Evolutionary conservation across 1,140 invertebrate species (phyloP).

Genomic region (Eriocheir sinensis): DNA sequence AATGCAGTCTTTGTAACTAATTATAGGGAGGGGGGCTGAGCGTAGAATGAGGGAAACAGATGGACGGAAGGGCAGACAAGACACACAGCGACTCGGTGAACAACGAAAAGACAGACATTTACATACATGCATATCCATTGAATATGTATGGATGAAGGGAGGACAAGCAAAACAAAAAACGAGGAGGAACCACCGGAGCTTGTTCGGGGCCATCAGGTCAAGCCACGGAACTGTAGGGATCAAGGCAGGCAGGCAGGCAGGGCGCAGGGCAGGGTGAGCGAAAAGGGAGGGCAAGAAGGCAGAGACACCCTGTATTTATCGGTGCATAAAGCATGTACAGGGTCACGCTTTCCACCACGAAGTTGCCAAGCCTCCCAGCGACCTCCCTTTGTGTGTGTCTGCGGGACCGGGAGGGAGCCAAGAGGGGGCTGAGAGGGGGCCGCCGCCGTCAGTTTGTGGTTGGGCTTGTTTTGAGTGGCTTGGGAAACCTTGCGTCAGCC

Average conservation of each 20-base stretch:
- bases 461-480: neutral
- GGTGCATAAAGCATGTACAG: neutral
- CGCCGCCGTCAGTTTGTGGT: slow-evolving; percentile 1
- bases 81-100: too few relatives aligned
- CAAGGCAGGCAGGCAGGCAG: neutral
- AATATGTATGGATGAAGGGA: neutral
- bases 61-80: neutral
- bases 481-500: neutral
- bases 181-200: too few relatives aligned
- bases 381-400: slow-evolving; percentile 22
- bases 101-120: too few relatives aligned
- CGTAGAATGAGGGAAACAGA: slow-evolving; percentile 14
- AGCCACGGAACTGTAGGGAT: too few relatives aligned
- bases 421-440: neutral
- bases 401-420: neutral
- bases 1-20: too few relatives aligned
- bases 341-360: slow-evolving; percentile 1
- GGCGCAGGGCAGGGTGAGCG: too few relatives aligned
- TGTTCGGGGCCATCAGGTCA: too few relatives aligned
- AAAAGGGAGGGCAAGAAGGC: neutral
- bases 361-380: neutral
- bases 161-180: too few relatives aligned
- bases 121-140: too few relatives aligned
- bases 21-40: too few relatives aligned
- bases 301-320: slow-evolving; percentile 30